phyloP scores from a whole-genome alignment of 2,888 invertebrate genomes.

The Andrena minutula region DNA sequence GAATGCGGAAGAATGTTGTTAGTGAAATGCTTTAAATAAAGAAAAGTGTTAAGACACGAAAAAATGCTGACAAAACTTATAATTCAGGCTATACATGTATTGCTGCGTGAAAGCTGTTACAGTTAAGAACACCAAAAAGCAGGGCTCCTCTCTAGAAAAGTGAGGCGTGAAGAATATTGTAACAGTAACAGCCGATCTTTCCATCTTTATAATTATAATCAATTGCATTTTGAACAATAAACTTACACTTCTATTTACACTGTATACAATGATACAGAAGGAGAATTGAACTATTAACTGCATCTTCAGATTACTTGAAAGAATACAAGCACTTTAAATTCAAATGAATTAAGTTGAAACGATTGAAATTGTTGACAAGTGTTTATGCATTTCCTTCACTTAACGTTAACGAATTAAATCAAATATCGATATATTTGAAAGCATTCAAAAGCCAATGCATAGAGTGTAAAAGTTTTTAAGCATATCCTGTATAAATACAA shows the following conservation, averaged over 20 bases:
- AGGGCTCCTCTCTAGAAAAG: conserved; percentile 27
- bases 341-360: background rate
- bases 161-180: conserved; percentile 39
- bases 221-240: conserved; percentile 55
- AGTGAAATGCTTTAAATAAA: conserved; percentile 11
- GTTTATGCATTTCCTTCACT: too few species aligned
- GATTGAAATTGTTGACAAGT: too few species aligned
- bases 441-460: background rate
- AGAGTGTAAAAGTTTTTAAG: background rate
- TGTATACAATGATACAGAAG: conserved; percentile 51
- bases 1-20: conserved; percentile 9
- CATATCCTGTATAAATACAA: background rate
- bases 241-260: conserved; percentile 61
- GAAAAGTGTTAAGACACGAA: conserved; percentile 5
- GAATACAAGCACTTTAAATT: conserved; percentile 13
- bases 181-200: conserved; percentile 56
- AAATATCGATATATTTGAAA: too few species aligned
- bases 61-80: conserved; percentile 12
- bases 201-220: conserved; percentile 53
- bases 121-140: conserved; percentile 35
- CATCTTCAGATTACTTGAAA: conserved; percentile 51
- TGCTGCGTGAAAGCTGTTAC: conserved; percentile 28
- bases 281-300: conserved; percentile 43
- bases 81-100: conserved; percentile 7
- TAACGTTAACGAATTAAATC: too few species aligned